These are phyloP conservation scores for Zoanthus solanderi DNA, from an alignment of 92 coral and sea anemone species.

Conservation along the genomic window DNA sequence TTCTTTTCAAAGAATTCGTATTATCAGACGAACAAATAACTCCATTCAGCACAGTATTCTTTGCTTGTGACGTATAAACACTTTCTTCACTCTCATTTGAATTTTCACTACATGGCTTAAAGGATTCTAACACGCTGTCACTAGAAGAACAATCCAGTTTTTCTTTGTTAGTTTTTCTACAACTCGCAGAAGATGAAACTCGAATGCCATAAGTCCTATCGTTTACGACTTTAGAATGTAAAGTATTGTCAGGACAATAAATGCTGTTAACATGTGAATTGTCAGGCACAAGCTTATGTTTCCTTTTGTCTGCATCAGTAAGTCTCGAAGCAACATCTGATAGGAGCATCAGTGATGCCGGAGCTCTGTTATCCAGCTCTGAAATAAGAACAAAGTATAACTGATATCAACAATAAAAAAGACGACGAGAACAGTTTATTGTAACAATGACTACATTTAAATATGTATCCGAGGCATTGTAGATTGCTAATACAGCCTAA, in stretches of 20 bases:
- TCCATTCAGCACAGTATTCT: not conserved
- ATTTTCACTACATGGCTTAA: not conserved
- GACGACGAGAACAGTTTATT: too few relatives aligned
- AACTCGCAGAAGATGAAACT: not conserved
- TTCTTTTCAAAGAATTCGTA: too few relatives aligned
- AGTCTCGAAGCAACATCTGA: slow-evolving; percentile 34
- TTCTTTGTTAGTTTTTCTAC: not conserved
- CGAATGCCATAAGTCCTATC: not conserved
- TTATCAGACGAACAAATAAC: not conserved
- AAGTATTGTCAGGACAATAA: not conserved
- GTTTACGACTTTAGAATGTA: not conserved
- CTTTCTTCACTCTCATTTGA: not conserved
- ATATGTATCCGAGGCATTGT: not conserved
- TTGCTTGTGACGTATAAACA: not conserved
- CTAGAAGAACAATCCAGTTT: not conserved
- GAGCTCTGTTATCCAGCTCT: not conserved
- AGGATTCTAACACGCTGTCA: not conserved
- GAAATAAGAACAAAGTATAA: not conserved
- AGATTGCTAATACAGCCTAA: not conserved
- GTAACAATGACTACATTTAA: too few relatives aligned
- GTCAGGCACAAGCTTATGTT: not conserved
- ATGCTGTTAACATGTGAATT: not conserved
- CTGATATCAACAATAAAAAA: too few relatives aligned
- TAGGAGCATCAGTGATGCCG: slow-evolving; percentile 31
- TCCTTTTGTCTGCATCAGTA: not conserved